A percentile compares a stretch with the other conserved stretches of the same genome.
phyloP scores from a whole-genome alignment of 2,888 invertebrate genomes.

The Ryuthela nishihirai region DNA sequence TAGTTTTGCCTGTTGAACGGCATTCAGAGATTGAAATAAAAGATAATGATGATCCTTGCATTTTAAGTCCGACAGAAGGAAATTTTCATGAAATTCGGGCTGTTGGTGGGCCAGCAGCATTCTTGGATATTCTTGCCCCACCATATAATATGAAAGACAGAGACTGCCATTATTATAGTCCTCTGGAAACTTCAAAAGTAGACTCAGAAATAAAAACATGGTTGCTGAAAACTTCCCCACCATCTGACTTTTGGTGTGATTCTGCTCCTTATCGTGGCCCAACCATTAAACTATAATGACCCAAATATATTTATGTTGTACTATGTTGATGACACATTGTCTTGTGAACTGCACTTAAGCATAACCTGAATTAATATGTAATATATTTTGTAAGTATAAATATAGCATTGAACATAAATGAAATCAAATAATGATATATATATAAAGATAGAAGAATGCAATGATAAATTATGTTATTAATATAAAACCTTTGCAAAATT shows the following conservation, averaged over 20 bases:
- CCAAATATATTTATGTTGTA: too few species aligned
- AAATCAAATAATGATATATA: too few species aligned
- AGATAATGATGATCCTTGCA: slow-evolving; percentile 46
- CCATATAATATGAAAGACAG: slow-evolving; percentile 64
- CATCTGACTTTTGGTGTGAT: slow-evolving; percentile 69
- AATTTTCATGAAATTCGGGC: slow-evolving; percentile 53
- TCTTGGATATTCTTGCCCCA: slow-evolving; percentile 88
- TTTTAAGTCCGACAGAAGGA: slow-evolving; percentile 49
- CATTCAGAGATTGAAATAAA: slow-evolving; percentile 32
- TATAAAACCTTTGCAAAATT: too few species aligned
- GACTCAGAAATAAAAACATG: slow-evolving; percentile 45
- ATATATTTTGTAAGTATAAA: too few species aligned
- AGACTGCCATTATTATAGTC: slow-evolving; percentile 50
- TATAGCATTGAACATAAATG: too few species aligned
- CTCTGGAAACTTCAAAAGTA: slow-evolving; percentile 35
- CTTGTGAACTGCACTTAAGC: too few species aligned
- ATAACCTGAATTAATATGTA: too few species aligned
- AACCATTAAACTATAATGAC: slow-evolving; percentile 13
- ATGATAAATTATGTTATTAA: too few species aligned
- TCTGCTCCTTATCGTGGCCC: slow-evolving; percentile 63
- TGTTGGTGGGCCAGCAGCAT: slow-evolving; percentile 75
- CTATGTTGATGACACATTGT: too few species aligned
- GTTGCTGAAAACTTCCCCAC: slow-evolving; percentile 57
- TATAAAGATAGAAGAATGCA: too few species aligned
- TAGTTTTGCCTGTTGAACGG: slow-evolving; percentile 24